Evolutionary conservation across 1,140 invertebrate genomes (phyloP).

Genomic region (Diprion similis): DNA sequence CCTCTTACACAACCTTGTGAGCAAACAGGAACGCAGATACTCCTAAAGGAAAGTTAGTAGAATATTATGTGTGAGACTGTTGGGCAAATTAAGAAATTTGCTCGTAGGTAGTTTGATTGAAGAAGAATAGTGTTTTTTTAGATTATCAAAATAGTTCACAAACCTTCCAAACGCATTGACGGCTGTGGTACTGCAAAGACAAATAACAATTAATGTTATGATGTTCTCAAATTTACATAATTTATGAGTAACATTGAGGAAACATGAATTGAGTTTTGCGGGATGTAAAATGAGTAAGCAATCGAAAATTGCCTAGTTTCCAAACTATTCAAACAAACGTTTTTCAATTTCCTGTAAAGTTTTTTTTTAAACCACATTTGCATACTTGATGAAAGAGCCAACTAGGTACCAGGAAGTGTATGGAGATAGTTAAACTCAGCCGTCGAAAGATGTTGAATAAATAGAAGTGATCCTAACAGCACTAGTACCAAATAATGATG

Average conservation of each 20-base stretch:
- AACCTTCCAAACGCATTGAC: conserved; percentile 48
- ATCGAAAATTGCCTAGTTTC: no score
- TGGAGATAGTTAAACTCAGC: no score
- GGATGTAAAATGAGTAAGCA: no score
- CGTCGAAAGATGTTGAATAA: no score
- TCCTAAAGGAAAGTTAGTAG: conserved; percentile 33
- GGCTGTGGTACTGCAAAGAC: conserved; percentile 36
- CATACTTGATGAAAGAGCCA: no score
- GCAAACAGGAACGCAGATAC: conserved; percentile 82
- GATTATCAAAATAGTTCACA: neutral
- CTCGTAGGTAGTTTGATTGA: neutral
- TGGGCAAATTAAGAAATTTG: no score
- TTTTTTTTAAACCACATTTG: no score
- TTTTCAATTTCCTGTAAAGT: no score
- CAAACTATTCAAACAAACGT: no score
- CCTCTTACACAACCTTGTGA: conserved; percentile 90
- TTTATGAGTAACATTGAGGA: conserved; percentile 6
- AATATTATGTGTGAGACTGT: conserved; percentile 12
- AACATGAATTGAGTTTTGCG: neutral
- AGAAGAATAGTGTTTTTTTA: neutral
- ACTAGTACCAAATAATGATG: no score
- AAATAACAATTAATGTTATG: neutral
- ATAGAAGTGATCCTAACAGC: no score
- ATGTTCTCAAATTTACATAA: conserved; percentile 9
- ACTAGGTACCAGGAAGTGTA: no score